These are phyloP conservation scores for Clunio marinus DNA, from an alignment of 2,888 invertebrate species.

Conservation along the genomic window DNA sequence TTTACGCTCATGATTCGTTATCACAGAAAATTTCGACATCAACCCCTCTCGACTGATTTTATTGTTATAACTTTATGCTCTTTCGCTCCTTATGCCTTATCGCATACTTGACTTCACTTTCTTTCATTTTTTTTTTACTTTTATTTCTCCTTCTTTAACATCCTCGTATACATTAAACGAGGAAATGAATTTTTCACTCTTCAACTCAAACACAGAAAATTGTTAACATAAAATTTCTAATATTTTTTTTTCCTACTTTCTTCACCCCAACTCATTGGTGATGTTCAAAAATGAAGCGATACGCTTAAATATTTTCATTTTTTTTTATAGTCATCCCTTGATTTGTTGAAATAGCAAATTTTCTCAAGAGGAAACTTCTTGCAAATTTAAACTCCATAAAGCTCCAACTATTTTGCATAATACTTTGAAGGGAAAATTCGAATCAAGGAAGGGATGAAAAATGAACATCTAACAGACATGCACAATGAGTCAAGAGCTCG, in stretches of 20 bases:
- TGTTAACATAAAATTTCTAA: background rate
- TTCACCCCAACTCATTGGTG: background rate
- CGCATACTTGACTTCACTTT: background rate
- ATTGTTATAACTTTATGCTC: constrained; percentile 25
- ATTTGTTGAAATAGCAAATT: background rate
- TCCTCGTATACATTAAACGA: background rate
- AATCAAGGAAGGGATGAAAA: constrained; percentile 17
- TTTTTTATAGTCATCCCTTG: too few species aligned
- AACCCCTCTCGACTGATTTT: background rate
- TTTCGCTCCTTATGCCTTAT: background rate
- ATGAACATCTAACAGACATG: constrained; percentile 1
- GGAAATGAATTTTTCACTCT: background rate
- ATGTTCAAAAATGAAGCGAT: background rate
- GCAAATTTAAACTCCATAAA: constrained; percentile 34
- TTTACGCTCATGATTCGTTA: constrained; percentile 32
- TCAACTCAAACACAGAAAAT: background rate
- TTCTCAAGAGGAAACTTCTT: background rate
- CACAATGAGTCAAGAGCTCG: background rate
- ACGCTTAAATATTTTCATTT: too few species aligned
- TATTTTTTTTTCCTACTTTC: background rate
- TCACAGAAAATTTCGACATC: constrained; percentile 24
- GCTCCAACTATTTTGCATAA: constrained; percentile 31
- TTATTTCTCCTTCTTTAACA: background rate
- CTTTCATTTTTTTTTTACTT: background rate
- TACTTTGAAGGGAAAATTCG: background rate